Evolutionary conservation across 2,888 invertebrate species (phyloP).

Genomic region (Balanococcus diminutus): DNA sequence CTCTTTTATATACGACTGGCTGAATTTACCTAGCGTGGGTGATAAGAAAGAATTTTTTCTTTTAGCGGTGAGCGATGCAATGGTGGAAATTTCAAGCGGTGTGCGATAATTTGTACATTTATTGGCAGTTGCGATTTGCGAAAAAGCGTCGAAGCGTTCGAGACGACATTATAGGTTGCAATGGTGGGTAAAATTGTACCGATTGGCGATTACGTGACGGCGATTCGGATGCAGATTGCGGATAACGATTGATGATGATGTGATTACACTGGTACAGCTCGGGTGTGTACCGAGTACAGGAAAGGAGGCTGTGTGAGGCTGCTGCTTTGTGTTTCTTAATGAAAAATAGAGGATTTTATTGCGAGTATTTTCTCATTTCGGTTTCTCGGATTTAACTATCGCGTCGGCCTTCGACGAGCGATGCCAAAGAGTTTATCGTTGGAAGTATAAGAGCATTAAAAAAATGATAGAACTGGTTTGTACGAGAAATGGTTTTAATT

Average conservation of each 20-base stretch:
- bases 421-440: not conserved
- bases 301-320: not conserved
- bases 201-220: not conserved
- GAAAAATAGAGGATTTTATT: not conserved
- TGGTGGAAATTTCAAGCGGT: not conserved
- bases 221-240: not conserved
- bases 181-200: not conserved
- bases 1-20: not conserved
- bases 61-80: not conserved
- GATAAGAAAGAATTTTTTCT: not conserved
- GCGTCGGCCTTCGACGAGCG: conserved; percentile 5
- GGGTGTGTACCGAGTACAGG: not conserved
- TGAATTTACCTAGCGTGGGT: not conserved
- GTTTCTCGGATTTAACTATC: not conserved
- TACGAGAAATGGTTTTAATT: not conserved
- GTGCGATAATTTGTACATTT: not conserved
- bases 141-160: not conserved
- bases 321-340: not conserved
- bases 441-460: not conserved
- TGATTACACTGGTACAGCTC: not conserved
- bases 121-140: not conserved
- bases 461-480: not conserved
- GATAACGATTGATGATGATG: not conserved
- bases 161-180: not conserved
- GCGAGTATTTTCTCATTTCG: conserved; percentile 11